Evolutionary conservation across 2,797 vertebrate genomes (phyloP).

Genomic region (Danio albolineatus): DNA sequence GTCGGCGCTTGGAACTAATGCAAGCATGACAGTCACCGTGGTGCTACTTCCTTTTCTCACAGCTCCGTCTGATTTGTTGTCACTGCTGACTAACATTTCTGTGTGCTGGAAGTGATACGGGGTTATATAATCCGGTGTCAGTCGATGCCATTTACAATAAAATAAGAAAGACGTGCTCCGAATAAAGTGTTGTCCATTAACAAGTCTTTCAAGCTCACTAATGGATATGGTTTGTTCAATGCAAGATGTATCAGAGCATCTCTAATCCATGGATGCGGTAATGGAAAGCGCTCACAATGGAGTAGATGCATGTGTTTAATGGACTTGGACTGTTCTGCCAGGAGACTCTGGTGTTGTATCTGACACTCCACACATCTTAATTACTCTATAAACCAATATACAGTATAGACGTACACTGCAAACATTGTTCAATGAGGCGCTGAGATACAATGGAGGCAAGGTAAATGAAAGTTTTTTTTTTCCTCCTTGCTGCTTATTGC

Average conservation of each 20-base stretch:
- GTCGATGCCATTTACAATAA: conserved; percentile 34
- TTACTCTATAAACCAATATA: conserved; percentile 45
- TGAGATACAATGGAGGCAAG: conserved; percentile 20
- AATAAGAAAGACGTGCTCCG: conserved; percentile 14
- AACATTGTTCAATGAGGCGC: conserved; percentile 31
- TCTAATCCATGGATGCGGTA: conserved; percentile 40
- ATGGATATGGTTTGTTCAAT: conserved; percentile 47
- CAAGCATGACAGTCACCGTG: not conserved
- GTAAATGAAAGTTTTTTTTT: conserved; percentile 29
- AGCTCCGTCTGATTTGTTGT: conserved; percentile 44
- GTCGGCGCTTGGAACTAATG: conserved; percentile 18
- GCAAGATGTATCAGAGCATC: conserved; percentile 42
- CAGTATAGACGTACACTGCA: conserved; percentile 1
- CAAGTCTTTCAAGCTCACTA: conserved; percentile 46
- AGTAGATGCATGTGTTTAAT: conserved; percentile 41
- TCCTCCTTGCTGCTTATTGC: conserved; percentile 11
- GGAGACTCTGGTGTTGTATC: conserved; percentile 22
- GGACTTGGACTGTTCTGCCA: conserved; percentile 8
- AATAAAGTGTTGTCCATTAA: conserved; percentile 49
- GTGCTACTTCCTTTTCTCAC: conserved; percentile 18
- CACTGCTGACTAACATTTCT: conserved; percentile 32
- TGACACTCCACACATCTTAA: conserved; percentile 39
- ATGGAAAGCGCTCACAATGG: conserved; percentile 41
- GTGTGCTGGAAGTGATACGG: conserved; percentile 33
- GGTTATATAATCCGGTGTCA: conserved; percentile 30